Evolutionary conservation across 1,140 invertebrate species (phyloP).

Genomic region (Varroa destructor): DNA sequence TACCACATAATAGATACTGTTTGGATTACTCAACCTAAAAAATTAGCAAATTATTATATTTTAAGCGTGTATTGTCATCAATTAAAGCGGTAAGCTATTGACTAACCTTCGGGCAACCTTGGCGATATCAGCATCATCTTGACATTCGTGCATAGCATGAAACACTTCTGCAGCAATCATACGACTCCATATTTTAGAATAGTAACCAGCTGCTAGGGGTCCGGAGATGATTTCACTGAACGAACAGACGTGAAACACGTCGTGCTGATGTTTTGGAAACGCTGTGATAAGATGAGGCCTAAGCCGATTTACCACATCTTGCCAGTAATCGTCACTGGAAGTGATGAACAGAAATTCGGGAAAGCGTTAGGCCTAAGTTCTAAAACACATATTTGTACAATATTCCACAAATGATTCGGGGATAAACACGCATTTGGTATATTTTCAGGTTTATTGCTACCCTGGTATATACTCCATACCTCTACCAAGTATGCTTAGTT

Average conservation of each 20-base stretch:
- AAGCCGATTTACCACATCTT: slow-evolving; percentile 54
- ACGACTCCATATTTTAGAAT: slow-evolving; percentile 44
- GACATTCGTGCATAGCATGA: slow-evolving; percentile 48
- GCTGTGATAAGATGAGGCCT: slow-evolving; percentile 60
- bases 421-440: too few species aligned
- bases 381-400: too few species aligned
- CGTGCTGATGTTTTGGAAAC: slow-evolving; percentile 56
- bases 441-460: too few species aligned
- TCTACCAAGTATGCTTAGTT: too few species aligned
- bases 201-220: slow-evolving; percentile 42
- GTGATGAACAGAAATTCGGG: slow-evolving; percentile 24
- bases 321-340: slow-evolving; percentile 56
- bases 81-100: too few species aligned
- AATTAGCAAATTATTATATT: too few species aligned
- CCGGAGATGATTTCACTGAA: slow-evolving; percentile 47
- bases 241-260: slow-evolving; percentile 58
- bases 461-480: too few species aligned
- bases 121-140: slow-evolving; percentile 50
- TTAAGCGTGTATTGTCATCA: too few species aligned
- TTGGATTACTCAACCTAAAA: too few species aligned
- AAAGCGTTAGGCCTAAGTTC: too few species aligned
- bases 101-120: slow-evolving; percentile 33
- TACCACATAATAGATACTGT: too few species aligned
- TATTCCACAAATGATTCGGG: too few species aligned
- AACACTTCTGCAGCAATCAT: slow-evolving; percentile 80